These are phyloP conservation scores for Macrostomum lignano DNA, from an alignment of 1,140 invertebrate genomes.

Conservation along the genomic window DNA sequence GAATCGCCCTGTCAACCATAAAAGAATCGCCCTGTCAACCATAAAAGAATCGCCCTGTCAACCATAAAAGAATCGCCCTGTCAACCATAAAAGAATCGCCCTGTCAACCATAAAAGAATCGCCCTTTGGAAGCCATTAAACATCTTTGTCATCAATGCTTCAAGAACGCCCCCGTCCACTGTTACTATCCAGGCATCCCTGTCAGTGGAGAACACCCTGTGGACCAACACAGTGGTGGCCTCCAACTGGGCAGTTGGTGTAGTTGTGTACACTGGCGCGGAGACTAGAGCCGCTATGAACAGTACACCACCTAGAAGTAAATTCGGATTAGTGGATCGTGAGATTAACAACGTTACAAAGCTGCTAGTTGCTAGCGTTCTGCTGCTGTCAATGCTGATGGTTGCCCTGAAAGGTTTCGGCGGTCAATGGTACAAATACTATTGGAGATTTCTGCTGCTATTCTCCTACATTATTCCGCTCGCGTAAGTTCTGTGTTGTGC, in stretches of 20 bases:
- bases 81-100: too few species aligned
- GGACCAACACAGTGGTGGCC: constrained; percentile 89
- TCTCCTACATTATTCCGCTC: constrained; percentile 96
- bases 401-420: constrained; percentile 41
- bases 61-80: too few species aligned
- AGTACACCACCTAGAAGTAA: constrained; percentile 75
- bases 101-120: too few species aligned
- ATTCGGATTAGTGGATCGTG: constrained; percentile 59
- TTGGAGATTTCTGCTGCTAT: constrained; percentile 77
- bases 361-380: constrained; percentile 70
- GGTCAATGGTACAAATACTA: constrained; percentile 86
- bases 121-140: too few species aligned
- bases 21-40: too few species aligned
- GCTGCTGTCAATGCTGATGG: constrained; percentile 65
- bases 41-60: too few species aligned
- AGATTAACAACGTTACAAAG: constrained; percentile 81
- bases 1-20: too few species aligned
- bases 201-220: constrained; percentile 79
- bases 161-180: too few species aligned
- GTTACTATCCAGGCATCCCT: too few species aligned
- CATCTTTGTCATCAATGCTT: too few species aligned
- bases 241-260: constrained; percentile 69
- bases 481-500: constrained; percentile 33
- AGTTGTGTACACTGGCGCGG: constrained; percentile 83
- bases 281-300: constrained; percentile 90